These are phyloP conservation scores for Drosophila jambulina DNA, from an alignment of 1,140 invertebrate genomes.

Conservation along the genomic window DNA sequence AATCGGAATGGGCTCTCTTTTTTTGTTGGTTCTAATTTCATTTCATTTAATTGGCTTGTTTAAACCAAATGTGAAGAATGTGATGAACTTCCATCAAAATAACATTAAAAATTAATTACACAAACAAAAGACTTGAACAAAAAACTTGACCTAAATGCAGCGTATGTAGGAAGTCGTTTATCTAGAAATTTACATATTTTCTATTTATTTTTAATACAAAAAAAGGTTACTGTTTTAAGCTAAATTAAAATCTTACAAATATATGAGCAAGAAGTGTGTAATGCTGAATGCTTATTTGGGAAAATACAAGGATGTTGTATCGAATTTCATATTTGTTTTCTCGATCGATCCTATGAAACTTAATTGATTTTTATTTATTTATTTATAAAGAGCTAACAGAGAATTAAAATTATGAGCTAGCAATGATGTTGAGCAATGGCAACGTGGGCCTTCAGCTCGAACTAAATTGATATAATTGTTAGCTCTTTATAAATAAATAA, in stretches of 20 bases:
- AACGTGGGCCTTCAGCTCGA: no score
- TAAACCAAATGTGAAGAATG: constrained; percentile 1
- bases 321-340: no score
- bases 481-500: no score
- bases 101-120: constrained; percentile 5
- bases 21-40: constrained; percentile 20
- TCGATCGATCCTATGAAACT: no score
- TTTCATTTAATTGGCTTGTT: constrained; percentile 13
- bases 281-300: background rate
- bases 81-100: constrained; percentile 7
- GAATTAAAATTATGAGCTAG: no score
- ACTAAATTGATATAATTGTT: no score
- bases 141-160: constrained; percentile 36
- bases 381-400: no score
- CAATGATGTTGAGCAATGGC: no score
- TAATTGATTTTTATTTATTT: no score
- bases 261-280: no score
- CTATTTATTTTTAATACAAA: no score
- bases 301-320: background rate
- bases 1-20: constrained; percentile 6
- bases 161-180: background rate
- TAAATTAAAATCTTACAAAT: background rate
- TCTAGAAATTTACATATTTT: background rate
- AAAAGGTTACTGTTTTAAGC: background rate
- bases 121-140: constrained; percentile 51